These are phyloP conservation scores for Eptesicus fuscus DNA, from an alignment of 2,113 vertebrate species.

Conservation along the genomic window DNA sequence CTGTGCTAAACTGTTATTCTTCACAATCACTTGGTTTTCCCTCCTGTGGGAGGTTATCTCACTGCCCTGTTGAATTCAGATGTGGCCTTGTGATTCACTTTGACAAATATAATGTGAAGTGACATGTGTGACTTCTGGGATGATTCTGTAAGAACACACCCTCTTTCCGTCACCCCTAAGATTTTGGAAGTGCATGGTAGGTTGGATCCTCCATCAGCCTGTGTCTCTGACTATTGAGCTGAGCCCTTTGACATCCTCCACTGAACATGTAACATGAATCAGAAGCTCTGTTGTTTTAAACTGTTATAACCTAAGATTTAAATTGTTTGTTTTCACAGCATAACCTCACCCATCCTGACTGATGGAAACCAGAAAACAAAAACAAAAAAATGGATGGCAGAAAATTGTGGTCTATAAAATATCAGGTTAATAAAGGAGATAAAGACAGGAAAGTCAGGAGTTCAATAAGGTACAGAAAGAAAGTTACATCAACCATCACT, in stretches of 20 bases:
- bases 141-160: neutral
- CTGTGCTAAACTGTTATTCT: neutral
- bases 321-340: neutral
- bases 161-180: neutral
- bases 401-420: neutral
- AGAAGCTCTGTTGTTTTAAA: neutral
- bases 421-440: neutral
- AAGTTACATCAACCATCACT: neutral
- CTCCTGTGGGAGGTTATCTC: neutral
- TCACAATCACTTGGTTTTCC: neutral
- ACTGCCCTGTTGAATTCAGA: neutral
- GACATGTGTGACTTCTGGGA: neutral
- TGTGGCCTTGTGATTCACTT: neutral
- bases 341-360: neutral
- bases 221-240: neutral
- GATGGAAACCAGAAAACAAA: neutral
- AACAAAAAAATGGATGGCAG: neutral
- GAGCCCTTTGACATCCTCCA: neutral
- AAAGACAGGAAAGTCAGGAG: neutral
- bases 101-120: neutral
- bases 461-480: neutral
- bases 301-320: neutral
- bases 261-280: neutral
- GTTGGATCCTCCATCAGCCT: neutral
- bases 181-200: neutral